phyloP scores from a whole-genome alignment of 1,140 invertebrate genomes.

The Lutraria rhynchaena region DNA sequence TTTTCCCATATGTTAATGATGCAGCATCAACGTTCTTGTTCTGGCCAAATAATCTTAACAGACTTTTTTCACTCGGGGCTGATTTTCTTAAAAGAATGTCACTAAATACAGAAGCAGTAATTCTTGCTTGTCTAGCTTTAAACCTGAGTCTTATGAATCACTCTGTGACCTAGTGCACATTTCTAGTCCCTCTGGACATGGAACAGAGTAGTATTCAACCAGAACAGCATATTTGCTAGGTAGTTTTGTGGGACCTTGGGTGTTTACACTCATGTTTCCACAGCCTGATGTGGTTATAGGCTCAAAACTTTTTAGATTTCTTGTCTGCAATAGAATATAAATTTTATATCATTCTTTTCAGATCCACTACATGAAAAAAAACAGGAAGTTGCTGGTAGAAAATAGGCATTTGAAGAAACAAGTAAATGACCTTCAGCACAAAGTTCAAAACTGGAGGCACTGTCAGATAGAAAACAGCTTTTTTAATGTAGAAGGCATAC shows the following conservation, averaged over 20 bases:
- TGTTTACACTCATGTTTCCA: conserved; percentile 23
- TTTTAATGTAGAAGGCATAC: conserved; percentile 16
- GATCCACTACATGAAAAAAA: conserved; percentile 10
- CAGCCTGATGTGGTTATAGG: no score
- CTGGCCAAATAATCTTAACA: no score
- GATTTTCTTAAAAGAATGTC: conserved; percentile 54
- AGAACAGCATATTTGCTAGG: conserved; percentile 5
- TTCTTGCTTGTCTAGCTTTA: conserved; percentile 20
- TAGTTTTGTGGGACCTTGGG: background rate
- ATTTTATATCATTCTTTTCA: conserved; percentile 29
- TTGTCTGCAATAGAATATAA: conserved; percentile 16
- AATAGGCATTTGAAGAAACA: background rate
- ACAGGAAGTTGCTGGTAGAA: background rate
- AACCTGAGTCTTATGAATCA: background rate
- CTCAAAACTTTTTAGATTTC: background rate
- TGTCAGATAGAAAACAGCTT: no score
- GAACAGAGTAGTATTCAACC: background rate
- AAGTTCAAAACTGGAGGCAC: no score
- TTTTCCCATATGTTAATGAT: conserved; percentile 49
- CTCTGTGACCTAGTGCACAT: conserved; percentile 24
- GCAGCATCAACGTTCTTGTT: conserved; percentile 5
- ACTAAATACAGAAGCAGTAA: no score
- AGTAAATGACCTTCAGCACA: no score
- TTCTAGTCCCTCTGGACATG: conserved; percentile 29
- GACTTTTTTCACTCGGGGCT: conserved; percentile 14